phyloP scores from a whole-genome alignment of 2,113 vertebrate genomes.

The Baryphthengus martii region DNA sequence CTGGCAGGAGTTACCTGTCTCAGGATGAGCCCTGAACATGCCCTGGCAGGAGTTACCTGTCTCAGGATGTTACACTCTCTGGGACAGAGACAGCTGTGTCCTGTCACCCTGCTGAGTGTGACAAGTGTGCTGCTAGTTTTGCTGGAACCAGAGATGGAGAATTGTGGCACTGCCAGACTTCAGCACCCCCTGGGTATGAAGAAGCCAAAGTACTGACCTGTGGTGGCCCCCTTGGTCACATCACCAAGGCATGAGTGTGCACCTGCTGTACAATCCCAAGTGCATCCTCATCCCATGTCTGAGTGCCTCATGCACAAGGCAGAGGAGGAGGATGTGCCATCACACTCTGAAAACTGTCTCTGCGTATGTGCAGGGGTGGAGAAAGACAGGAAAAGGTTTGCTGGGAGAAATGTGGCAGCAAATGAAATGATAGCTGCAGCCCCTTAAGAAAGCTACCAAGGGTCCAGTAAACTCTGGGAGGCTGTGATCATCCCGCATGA shows the following conservation, averaged over 20 bases:
- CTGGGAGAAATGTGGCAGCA: not conserved
- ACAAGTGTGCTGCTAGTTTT: not conserved
- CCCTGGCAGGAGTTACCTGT: no score
- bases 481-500: not conserved
- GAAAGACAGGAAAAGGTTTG: not conserved
- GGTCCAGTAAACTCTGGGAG: not conserved
- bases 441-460: not conserved
- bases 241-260: rapidly evolving
- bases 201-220: not conserved
- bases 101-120: not conserved
- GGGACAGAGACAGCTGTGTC: not conserved
- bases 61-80: not conserved
- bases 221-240: not conserved
- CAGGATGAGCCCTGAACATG: no score
- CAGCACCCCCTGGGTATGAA: not conserved
- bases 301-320: rapidly evolving
- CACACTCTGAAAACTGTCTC: not conserved
- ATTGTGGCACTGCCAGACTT: not conserved
- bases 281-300: rapidly evolving
- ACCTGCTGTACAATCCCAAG: rapidly evolving
- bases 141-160: not conserved
- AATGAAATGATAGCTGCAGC: not conserved
- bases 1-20: not conserved
- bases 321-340: not conserved
- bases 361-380: not conserved